Conservation (phyloP, 2,888 invertebrate species). For the Punctoribates punctum region DNA sequence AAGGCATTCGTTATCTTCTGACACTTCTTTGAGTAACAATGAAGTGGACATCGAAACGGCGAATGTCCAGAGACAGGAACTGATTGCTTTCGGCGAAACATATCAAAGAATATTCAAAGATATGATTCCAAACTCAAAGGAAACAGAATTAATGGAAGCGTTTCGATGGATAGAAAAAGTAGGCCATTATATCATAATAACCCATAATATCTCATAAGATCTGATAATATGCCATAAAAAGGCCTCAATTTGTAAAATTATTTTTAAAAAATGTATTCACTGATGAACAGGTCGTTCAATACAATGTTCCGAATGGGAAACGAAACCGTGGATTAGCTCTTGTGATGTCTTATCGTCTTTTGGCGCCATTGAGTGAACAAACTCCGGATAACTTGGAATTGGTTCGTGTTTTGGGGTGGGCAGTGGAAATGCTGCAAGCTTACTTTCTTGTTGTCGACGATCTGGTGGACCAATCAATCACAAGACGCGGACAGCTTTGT, state of each 20-base stretch:
- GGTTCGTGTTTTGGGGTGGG: constrained; percentile 87
- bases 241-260: neutral
- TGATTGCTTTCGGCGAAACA: constrained; percentile 27
- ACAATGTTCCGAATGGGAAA: constrained; percentile 58
- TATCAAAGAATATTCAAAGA: constrained; percentile 24
- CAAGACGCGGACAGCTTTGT: constrained; percentile 79
- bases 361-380: constrained; percentile 36
- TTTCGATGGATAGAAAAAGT: constrained; percentile 33
- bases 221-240: too few relatives aligned
- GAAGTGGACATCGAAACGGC: neutral
- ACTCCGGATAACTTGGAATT: constrained; percentile 66
- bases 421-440: constrained; percentile 87
- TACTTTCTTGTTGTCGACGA: constrained; percentile 83
- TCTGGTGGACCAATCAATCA: constrained; percentile 78
- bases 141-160: constrained; percentile 15
- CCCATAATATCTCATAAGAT: too few relatives aligned
- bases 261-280: neutral
- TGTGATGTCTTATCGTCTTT: constrained; percentile 52
- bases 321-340: constrained; percentile 56
- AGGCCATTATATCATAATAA: neutral
- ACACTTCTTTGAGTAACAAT: neutral
- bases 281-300: constrained; percentile 53
- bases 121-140: constrained; percentile 19
- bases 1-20: constrained; percentile 15
- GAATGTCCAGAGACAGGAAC: constrained; percentile 7